Percentiles rank a stretch among this genome's conserved stretches.
Conservation (phyloP, 2,113 vertebrate genomes). For the Psilopogon haemacephalus region DNA sequence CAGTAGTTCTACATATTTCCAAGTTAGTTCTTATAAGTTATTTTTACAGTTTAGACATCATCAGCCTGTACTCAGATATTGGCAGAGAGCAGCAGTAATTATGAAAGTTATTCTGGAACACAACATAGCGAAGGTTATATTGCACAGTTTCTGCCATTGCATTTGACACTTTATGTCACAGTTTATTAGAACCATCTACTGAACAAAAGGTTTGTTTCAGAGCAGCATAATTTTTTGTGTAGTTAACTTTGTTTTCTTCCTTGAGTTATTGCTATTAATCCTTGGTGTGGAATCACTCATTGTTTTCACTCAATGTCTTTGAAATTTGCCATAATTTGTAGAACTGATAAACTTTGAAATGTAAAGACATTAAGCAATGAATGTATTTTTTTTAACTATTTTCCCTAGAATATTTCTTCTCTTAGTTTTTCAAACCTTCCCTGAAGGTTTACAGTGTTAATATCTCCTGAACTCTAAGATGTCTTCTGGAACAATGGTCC, state of each 20-base stretch:
- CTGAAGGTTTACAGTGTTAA: not conserved
- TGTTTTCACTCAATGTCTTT: not conserved
- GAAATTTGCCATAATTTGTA: not conserved
- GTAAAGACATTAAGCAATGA: not conserved
- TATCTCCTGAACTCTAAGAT: not conserved
- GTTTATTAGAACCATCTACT: not conserved
- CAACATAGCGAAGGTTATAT: not conserved
- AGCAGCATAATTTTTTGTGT: not conserved
- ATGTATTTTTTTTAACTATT: too few species aligned
- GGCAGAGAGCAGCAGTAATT: not conserved
- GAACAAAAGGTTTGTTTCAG: not conserved
- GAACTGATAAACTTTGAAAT: not conserved
- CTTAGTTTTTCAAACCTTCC: not conserved
- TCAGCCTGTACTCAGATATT: not conserved
- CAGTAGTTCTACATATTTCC: not conserved
- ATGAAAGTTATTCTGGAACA: not conserved
- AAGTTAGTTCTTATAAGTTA: not conserved
- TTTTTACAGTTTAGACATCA: not conserved
- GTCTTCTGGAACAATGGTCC: not conserved
- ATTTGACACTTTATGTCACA: not conserved
- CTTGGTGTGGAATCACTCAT: not conserved
- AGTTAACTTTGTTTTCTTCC: not conserved
- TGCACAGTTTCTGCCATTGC: not conserved
- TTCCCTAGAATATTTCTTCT: not conserved
- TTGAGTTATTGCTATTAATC: not conserved